Base-by-base conservation (phyloP, 2,888 invertebrate genomes). In the Timandra comae region DNA sequence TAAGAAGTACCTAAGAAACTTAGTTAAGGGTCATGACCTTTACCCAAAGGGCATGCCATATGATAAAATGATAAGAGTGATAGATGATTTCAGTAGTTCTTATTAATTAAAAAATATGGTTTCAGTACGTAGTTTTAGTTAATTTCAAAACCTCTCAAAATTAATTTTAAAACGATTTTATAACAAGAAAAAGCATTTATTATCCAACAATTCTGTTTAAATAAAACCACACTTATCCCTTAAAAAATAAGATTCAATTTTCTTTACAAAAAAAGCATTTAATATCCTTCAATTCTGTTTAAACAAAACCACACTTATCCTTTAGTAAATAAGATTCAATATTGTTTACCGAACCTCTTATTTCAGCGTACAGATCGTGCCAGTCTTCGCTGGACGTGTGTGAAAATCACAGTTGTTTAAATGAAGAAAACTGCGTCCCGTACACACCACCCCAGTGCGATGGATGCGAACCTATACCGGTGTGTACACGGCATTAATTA, bases 351-450 rank as follows among this genome's bases (percentile, higher is more conserved):
- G n/a, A n/a, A n/a, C n/a, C n/a, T n/a, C n/a, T 27, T 31, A 31
- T 25, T 41, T 4, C 70, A 82, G 82, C 81, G 4, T 77, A 75
- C 61, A 59, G 70, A 45, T 70, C 79, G n/a, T 84, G 84, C 29
- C 42, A 54, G 2, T 47, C 63, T 6, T 50, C 66, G 0, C 40
- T 63, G 27, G 69, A 79, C 35, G 76, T 81, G 1, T 82, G 84
- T 44, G 64, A 62, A 3, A 66, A 68, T 36, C 76, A 82, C 52
- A 39, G 59, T 19, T 84, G 84, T 43, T 33, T 63, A 1, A 79
- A 73, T 2, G 76, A 73, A 23, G 78, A 82, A 42, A 71, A 53
- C 33, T 84, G 82, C 42, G 39, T 73, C 1, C 56, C 58, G 1
- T 82, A 64, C 46, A 35, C 51, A 0, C 82, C 84, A 0, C 72